phyloP scores from a whole-genome alignment of 1,140 invertebrate genomes.

The Drosophila tani region DNA sequence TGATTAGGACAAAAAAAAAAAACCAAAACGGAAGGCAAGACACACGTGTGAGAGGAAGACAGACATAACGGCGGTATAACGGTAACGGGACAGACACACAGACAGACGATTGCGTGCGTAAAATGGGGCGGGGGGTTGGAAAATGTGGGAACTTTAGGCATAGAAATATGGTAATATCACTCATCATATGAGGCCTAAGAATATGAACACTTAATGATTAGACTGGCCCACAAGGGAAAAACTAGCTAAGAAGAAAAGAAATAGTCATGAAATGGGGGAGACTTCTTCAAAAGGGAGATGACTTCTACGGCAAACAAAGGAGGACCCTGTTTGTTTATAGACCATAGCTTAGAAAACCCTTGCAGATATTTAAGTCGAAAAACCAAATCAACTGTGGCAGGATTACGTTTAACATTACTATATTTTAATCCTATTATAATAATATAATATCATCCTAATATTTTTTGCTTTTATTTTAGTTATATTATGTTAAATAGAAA shows the following conservation, averaged over 20 bases:
- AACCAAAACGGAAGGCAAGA: slow-evolving; percentile 9
- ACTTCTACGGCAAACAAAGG: not conserved
- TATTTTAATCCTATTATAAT: no score
- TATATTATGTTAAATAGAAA: no score
- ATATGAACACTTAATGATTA: slow-evolving; percentile 32
- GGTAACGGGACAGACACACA: slow-evolving; percentile 46
- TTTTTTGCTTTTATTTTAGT: no score
- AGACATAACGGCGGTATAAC: slow-evolving; percentile 33
- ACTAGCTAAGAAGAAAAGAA: not conserved
- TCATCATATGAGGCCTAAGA: slow-evolving; percentile 21
- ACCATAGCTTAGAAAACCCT: not conserved
- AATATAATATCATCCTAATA: no score
- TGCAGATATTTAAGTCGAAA: no score
- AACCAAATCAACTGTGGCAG: not conserved
- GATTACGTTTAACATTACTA: no score
- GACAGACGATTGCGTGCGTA: slow-evolving; percentile 60
- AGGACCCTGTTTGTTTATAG: no score
- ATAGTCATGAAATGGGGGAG: not conserved
- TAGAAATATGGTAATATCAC: not conserved
- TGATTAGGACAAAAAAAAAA: slow-evolving; percentile 42
- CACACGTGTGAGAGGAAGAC: slow-evolving; percentile 22
- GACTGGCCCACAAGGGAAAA: slow-evolving; percentile 9
- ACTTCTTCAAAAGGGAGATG: not conserved
- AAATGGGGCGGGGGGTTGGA: slow-evolving; percentile 17
- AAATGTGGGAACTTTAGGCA: not conserved